Percentiles rank a stretch among this genome's conserved stretches.
phyloP scores from a whole-genome alignment of 2,113 vertebrate species.

The Microtus richardsoni region DNA sequence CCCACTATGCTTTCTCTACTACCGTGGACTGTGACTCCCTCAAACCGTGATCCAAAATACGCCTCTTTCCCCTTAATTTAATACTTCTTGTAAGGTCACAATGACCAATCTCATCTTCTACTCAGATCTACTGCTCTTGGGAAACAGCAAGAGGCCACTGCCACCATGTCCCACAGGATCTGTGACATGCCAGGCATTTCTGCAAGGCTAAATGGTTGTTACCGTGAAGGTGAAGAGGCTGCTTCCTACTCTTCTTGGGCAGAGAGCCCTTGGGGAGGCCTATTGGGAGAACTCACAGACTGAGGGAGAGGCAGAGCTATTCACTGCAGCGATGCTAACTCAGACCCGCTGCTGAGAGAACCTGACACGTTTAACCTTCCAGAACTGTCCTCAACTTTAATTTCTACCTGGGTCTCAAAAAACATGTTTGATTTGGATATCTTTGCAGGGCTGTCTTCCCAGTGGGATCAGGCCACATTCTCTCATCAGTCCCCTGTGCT shows the following conservation, averaged over 20 bases:
- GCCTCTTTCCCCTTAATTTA: neutral
- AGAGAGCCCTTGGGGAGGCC: neutral
- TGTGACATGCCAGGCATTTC: neutral
- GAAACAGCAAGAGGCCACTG: neutral
- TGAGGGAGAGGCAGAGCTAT: neutral
- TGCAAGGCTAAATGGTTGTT: neutral
- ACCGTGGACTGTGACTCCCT: neutral
- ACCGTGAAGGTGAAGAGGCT: neutral
- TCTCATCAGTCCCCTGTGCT: slow-evolving; percentile 53
- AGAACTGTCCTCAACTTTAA: slow-evolving; percentile 49
- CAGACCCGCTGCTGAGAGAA: neutral
- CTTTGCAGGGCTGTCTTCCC: slow-evolving; percentile 38
- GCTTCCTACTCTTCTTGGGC: neutral
- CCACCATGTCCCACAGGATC: neutral
- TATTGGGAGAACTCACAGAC: neutral
- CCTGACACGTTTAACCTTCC: neutral
- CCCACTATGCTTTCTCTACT: neutral
- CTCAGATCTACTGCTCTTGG: neutral
- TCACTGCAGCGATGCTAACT: slow-evolving; percentile 7
- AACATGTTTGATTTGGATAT: slow-evolving; percentile 56
- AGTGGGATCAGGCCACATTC: neutral
- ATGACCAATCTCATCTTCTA: neutral
- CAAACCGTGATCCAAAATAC: neutral
- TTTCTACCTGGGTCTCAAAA: slow-evolving; percentile 22
- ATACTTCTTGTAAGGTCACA: neutral